Percentiles rank a stretch among this genome's conserved stretches.
Conservation (phyloP, 2,797 vertebrate species). For the Chaenodraco wilsoni region DNA sequence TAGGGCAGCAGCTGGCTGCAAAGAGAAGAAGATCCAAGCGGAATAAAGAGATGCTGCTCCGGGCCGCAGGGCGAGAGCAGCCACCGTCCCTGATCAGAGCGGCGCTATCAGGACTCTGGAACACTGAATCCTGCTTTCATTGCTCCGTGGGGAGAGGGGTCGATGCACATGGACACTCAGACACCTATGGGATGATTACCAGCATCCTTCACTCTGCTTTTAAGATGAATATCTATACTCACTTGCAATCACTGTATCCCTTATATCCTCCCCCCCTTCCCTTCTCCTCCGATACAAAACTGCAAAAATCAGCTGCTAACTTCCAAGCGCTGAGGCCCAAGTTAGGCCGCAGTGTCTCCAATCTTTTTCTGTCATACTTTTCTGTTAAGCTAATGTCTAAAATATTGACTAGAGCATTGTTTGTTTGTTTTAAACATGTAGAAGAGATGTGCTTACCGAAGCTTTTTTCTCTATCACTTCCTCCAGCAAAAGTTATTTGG, state of each 20-base stretch:
- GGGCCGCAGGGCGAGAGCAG: slow-evolving; percentile 45
- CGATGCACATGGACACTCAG: slow-evolving; percentile 18
- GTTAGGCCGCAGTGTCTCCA: not conserved
- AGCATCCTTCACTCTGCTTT: slow-evolving; percentile 29
- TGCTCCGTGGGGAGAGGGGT: slow-evolving; percentile 22
- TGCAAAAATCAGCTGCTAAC: not conserved
- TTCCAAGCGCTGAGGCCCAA: not conserved
- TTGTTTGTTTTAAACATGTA: not conserved
- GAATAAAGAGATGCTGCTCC: slow-evolving; percentile 70
- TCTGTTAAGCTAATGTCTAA: not conserved
- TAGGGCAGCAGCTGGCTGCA: slow-evolving; percentile 65
- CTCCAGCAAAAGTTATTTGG: not conserved
- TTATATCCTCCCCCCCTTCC: not conserved
- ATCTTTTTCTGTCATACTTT: not conserved
- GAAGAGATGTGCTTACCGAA: not conserved
- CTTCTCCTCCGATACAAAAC: not conserved
- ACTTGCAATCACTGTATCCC: not conserved
- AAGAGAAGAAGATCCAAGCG: slow-evolving; percentile 57
- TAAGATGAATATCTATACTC: slow-evolving; percentile 19
- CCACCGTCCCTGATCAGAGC: slow-evolving; percentile 51
- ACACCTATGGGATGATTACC: slow-evolving; percentile 29
- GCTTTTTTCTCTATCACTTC: not conserved
- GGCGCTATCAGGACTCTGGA: slow-evolving; percentile 30
- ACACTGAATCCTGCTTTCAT: slow-evolving; percentile 51
- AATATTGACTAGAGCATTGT: slow-evolving; percentile 5